Conservation (phyloP, 2,888 invertebrate genomes). For the Mimumesa dahlbomi region DNA sequence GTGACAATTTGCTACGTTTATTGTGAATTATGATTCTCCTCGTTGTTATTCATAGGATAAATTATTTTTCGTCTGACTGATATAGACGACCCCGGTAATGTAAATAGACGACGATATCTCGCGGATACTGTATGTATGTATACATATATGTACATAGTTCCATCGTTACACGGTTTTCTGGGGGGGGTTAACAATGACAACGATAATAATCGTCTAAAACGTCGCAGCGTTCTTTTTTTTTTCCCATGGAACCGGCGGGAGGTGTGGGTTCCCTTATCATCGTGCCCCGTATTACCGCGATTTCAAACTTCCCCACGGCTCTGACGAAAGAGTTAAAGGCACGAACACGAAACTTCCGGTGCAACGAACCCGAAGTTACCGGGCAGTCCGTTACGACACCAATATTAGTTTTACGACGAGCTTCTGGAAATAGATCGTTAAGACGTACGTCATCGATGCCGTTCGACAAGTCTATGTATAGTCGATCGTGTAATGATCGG, state of each 20-base stretch:
- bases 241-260: slow-evolving; percentile 6
- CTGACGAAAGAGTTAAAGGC: slow-evolving; percentile 64
- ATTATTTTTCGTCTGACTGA: background rate
- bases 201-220: slow-evolving; percentile 19
- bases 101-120: too few species aligned
- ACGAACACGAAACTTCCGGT: slow-evolving; percentile 71
- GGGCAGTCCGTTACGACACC: slow-evolving; percentile 56
- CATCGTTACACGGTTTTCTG: too few species aligned
- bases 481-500: slow-evolving; percentile 11
- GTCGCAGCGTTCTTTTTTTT: slow-evolving; percentile 6
- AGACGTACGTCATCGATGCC: slow-evolving; percentile 51
- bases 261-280: slow-evolving; percentile 45
- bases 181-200: slow-evolving; percentile 18
- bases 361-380: slow-evolving; percentile 68
- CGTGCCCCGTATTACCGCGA: slow-evolving; percentile 34
- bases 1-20: too few species aligned
- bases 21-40: too few species aligned
- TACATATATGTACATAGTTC: too few species aligned
- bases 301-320: slow-evolving; percentile 41
- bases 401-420: slow-evolving; percentile 65
- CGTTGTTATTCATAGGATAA: too few species aligned
- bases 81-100: background rate
- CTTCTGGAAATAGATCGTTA: slow-evolving; percentile 60
- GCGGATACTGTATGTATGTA: too few species aligned
- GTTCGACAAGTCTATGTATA: slow-evolving; percentile 53